phyloP scores from a whole-genome alignment of 30 jellyfish, hydroid and myxozoan species.

The Catostylus mosaicus region DNA sequence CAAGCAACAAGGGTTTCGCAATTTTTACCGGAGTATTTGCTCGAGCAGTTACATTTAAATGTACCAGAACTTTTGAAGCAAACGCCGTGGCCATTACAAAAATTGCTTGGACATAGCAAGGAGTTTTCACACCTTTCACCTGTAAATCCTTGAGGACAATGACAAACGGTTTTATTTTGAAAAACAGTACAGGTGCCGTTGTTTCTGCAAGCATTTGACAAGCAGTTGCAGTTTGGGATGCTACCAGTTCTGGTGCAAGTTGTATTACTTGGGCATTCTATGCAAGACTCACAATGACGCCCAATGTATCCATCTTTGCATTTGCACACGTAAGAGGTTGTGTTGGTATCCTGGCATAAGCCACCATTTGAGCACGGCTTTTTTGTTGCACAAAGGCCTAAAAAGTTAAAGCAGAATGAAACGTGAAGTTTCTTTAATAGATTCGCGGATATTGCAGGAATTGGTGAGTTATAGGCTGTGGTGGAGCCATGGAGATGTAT shows the following conservation, averaged over 20 bases:
- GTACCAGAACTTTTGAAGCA: neutral
- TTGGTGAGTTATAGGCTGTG: too few relatives aligned
- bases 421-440: too few relatives aligned
- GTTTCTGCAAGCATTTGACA: neutral
- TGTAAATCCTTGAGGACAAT: constrained; percentile 4
- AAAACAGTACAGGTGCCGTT: constrained; percentile 17
- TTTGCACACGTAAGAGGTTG: neutral
- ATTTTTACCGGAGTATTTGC: neutral
- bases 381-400: constrained; percentile 16
- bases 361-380: constrained; percentile 39
- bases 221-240: neutral
- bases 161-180: constrained; percentile 3
- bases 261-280: constrained; percentile 20
- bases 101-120: neutral
- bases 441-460: too few relatives aligned
- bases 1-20: neutral
- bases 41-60: neutral
- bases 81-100: neutral
- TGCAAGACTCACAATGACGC: constrained; percentile 10
- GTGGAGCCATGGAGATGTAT: too few relatives aligned
- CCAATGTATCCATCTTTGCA: constrained; percentile 16
- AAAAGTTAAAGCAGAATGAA: neutral
- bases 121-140: constrained; percentile 17
- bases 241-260: neutral
- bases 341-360: constrained; percentile 2